Conservation (phyloP, 2,888 invertebrate species). For the Caenorhabditis parvicauda region DNA sequence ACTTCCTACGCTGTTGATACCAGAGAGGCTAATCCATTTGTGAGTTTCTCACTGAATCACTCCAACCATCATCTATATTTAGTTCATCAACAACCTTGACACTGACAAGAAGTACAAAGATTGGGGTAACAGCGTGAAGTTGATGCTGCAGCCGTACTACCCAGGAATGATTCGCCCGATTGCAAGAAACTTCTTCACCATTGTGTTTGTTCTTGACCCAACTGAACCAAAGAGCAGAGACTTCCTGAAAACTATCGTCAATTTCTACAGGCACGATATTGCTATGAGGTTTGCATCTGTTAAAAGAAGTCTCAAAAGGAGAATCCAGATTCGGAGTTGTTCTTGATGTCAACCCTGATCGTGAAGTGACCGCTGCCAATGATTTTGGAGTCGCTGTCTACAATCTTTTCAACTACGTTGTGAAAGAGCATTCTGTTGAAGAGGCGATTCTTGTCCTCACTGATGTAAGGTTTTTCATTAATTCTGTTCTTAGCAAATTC, state of each 20-base stretch:
- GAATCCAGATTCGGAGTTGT: slow-evolving; percentile 79
- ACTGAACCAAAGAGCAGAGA: slow-evolving; percentile 72
- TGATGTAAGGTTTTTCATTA: slow-evolving; percentile 69
- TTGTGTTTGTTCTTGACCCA: slow-evolving; percentile 82
- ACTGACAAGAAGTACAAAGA: slow-evolving; percentile 74
- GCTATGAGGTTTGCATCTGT: slow-evolving; percentile 74
- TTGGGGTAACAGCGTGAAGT: slow-evolving; percentile 86
- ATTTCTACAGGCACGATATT: slow-evolving; percentile 84
- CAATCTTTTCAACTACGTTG: slow-evolving; percentile 85
- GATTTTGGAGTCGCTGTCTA: slow-evolving; percentile 80
- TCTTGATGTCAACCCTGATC: slow-evolving; percentile 67
- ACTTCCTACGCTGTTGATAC: slow-evolving; percentile 85
- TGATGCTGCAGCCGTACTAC: slow-evolving; percentile 89
- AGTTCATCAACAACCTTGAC: slow-evolving; percentile 93
- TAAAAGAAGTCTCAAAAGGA: background rate
- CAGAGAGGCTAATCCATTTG: slow-evolving; percentile 79
- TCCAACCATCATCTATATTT: slow-evolving; percentile 52
- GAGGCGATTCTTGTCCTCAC: slow-evolving; percentile 80
- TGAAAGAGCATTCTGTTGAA: slow-evolving; percentile 74
- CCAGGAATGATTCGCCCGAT: slow-evolving; percentile 86
- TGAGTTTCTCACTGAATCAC: slow-evolving; percentile 37
- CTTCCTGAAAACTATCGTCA: slow-evolving; percentile 82
- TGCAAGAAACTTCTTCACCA: slow-evolving; percentile 69
- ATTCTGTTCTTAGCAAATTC: background rate
- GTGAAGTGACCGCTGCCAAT: slow-evolving; percentile 66